Base-by-base conservation (phyloP, 2,113 vertebrate genomes). In the Hymenochirus boettgeri region DNA sequence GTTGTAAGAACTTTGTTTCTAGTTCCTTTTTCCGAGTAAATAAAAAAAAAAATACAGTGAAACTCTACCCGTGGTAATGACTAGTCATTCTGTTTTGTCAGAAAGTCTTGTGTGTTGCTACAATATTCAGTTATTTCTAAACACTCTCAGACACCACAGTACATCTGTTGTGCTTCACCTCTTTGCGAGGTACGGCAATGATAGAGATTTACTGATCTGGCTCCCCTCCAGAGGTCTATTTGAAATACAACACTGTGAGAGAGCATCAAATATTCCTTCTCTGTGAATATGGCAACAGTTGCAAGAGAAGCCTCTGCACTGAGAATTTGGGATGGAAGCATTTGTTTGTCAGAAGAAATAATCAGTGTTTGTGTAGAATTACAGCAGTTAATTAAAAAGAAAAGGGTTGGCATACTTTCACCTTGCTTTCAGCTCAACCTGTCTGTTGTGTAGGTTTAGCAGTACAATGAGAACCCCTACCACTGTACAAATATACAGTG, bases 161-260 rank as follows among this genome's bases (percentile, higher is more conserved):
- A 59, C 79, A 79, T 79, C 78, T 83, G 79, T 10, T 78, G 69
- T 61, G 63, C 1, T 76, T 75, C n/a, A n/a, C 67, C 70, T 72
- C 75, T 70, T 72, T 59, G n/a, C 70, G 70, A 61, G 57, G 42
- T 74, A 55, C 70, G 70, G 59, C 70, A 72, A 70, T 75, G 25
- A 60, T 59, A 71, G 61, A 60, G 45, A 72, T 76, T 80, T 72
- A 83, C 70, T 51, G 67, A 74, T 77, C 66, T 79, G 81, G 79
- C 73, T 4, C 0, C 17, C 65, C 62, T 59, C 73, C 81, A 79
- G 71, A 29, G 29, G 73, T 59, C 65, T 74, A 65, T 72, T 31
- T 60, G 57, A 67, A 67, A 71, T 39, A 70, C 74, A 81, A 73
- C 76, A 72, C 75, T 74, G 33, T 70, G 70, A 31, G 71, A 71